phyloP scores from a whole-genome alignment of 2,797 vertebrate genomes.

The Anolis apletophallus region DNA sequence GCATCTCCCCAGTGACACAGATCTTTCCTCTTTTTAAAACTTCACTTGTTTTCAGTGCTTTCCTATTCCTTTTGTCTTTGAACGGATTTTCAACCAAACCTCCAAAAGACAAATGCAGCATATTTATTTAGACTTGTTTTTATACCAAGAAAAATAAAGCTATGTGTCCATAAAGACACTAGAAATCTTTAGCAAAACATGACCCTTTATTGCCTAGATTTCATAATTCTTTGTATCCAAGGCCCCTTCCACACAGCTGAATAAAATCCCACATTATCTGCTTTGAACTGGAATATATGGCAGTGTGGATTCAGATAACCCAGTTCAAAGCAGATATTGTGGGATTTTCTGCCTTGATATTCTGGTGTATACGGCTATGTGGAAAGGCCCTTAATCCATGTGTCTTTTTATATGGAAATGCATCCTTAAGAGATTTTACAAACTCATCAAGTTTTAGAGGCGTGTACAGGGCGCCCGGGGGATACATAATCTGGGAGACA shows the following conservation, averaged over 20 bases:
- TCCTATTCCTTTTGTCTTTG: background rate
- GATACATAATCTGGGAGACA: too few species aligned
- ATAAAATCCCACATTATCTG: too few species aligned
- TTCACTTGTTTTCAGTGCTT: slow-evolving; percentile 43
- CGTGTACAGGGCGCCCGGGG: too few species aligned
- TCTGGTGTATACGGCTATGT: too few species aligned
- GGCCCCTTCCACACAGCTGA: too few species aligned
- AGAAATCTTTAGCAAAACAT: background rate
- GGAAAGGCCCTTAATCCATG: background rate
- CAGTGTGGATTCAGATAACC: too few species aligned
- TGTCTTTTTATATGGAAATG: background rate
- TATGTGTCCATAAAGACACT: background rate
- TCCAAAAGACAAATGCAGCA: slow-evolving; percentile 10
- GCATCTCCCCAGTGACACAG: slow-evolving; percentile 37
- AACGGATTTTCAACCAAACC: background rate
- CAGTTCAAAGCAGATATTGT: too few species aligned
- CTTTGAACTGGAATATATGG: too few species aligned
- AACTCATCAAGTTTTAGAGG: background rate
- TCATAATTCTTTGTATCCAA: too few species aligned
- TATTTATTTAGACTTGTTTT: slow-evolving; percentile 1
- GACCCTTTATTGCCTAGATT: too few species aligned
- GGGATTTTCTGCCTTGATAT: too few species aligned
- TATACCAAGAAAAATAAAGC: background rate
- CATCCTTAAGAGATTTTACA: background rate
- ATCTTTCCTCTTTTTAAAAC: slow-evolving; percentile 19